Evolutionary conservation across 2,113 vertebrate species (phyloP).

Genomic region (Noctilio leporinus): DNA sequence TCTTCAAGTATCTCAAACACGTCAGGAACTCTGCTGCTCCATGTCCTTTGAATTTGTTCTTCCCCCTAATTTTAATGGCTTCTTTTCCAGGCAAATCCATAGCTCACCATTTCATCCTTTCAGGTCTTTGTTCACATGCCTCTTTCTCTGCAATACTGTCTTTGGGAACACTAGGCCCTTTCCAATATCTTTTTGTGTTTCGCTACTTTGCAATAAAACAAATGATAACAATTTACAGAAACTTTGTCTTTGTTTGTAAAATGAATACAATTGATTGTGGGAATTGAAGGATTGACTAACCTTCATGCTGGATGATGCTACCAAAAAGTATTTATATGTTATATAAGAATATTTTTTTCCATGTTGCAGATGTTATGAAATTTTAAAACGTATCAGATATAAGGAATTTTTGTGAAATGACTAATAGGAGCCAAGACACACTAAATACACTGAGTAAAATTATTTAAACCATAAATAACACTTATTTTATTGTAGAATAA

Average conservation of each 20-base stretch:
- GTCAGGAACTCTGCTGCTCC: neutral
- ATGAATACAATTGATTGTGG: neutral
- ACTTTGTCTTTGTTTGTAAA: neutral
- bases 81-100: neutral
- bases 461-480: neutral
- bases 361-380: neutral
- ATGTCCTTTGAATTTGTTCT: neutral
- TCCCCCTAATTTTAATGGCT: neutral
- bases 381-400: neutral
- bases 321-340: neutral
- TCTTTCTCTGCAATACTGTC: neutral
- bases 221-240: neutral
- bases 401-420: neutral
- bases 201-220: neutral
- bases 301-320: neutral
- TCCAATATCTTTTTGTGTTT: neutral
- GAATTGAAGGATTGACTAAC: neutral
- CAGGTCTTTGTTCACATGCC: neutral
- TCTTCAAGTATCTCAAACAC: neutral
- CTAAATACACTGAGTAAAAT: neutral
- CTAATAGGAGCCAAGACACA: neutral
- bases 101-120: neutral
- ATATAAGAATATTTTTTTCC: neutral
- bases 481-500: neutral
- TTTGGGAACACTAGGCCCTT: rapidly evolving